Evolutionary conservation across 2,888 invertebrate species (phyloP).

Genomic region (Priocnemis perturbator): DNA sequence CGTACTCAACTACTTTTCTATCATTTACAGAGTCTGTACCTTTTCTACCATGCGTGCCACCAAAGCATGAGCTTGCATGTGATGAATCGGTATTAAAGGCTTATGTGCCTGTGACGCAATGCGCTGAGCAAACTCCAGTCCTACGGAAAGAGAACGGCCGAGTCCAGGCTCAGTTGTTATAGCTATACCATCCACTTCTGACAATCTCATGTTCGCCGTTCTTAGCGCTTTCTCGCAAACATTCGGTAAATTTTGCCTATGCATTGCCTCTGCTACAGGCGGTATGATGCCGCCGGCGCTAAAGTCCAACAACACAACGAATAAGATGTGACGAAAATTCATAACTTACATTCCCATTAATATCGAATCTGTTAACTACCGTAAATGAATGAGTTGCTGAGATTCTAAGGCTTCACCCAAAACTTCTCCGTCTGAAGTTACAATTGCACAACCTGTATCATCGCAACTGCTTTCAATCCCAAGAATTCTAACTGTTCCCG

Average conservation of each 20-base stretch:
- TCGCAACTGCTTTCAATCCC: slow-evolving; percentile 99
- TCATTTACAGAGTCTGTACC: slow-evolving; percentile 66
- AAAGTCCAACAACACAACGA: slow-evolving; percentile 50
- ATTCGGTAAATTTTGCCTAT: slow-evolving; percentile 85
- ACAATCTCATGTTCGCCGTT: slow-evolving; percentile 78
- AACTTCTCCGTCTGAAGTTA: slow-evolving; percentile 83
- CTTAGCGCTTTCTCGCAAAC: slow-evolving; percentile 84
- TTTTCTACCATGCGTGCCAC: slow-evolving; percentile 86
- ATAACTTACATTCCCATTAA: slow-evolving; percentile 5
- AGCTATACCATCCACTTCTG: slow-evolving; percentile 90
- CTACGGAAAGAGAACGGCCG: slow-evolving; percentile 85
- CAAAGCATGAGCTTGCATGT: slow-evolving; percentile 99
- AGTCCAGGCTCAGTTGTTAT: slow-evolving; percentile 95
- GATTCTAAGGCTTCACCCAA: slow-evolving; percentile 89
- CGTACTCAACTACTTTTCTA: neutral
- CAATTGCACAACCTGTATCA: slow-evolving; percentile 95
- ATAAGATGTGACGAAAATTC: slow-evolving; percentile 1
- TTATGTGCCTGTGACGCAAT: slow-evolving; percentile 82
- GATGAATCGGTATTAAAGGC: slow-evolving; percentile 96
- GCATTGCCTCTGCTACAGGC: slow-evolving; percentile 87
- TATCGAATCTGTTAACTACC: slow-evolving; percentile 75
- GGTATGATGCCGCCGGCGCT: slow-evolving; percentile 95
- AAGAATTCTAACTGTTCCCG: too few relatives aligned
- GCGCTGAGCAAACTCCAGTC: slow-evolving; percentile 88
- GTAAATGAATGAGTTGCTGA: slow-evolving; percentile 85